These are phyloP conservation scores for Orchestia grillus DNA, from an alignment of 1,140 invertebrate species.

Conservation along the genomic window DNA sequence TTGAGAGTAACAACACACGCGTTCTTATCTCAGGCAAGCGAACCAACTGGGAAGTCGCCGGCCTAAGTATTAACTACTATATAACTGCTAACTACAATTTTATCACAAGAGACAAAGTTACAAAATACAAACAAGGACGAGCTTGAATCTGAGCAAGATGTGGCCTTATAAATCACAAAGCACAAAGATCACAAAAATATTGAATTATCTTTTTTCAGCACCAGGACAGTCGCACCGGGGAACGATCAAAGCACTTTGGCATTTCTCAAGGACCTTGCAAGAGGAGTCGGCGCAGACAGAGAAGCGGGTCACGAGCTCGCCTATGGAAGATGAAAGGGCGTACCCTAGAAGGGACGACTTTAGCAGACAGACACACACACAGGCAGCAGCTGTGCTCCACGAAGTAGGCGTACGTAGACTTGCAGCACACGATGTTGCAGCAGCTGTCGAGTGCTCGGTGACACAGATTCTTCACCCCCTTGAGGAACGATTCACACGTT, in stretches of 20 bases:
- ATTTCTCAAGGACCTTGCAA: background rate
- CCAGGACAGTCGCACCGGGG: background rate
- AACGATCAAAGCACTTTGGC: slow-evolving; percentile 46
- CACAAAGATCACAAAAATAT: slow-evolving; percentile 23
- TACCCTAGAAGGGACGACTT: slow-evolving; percentile 47
- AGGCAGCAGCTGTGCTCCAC: slow-evolving; percentile 23
- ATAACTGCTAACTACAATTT: background rate
- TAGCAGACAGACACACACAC: slow-evolving; percentile 15
- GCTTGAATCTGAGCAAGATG: background rate
- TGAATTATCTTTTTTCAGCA: background rate
- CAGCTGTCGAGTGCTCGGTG: background rate
- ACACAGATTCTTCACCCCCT: background rate
- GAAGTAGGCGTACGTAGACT: slow-evolving; percentile 27
- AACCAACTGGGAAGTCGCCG: background rate
- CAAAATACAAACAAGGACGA: slow-evolving; percentile 6
- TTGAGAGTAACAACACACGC: background rate
- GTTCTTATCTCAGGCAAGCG: background rate
- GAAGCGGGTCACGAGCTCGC: background rate
- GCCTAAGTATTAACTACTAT: background rate
- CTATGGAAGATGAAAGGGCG: slow-evolving; percentile 30
- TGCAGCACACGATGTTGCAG: background rate
- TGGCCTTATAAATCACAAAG: background rate
- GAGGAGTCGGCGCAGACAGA: background rate
- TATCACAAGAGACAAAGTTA: slow-evolving; percentile 32
- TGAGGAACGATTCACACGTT: background rate